Evolutionary conservation across 2,113 vertebrate genomes (phyloP), one percentile per base, ranked within the genome.

Genomic region (Cebus imitator): DNA sequence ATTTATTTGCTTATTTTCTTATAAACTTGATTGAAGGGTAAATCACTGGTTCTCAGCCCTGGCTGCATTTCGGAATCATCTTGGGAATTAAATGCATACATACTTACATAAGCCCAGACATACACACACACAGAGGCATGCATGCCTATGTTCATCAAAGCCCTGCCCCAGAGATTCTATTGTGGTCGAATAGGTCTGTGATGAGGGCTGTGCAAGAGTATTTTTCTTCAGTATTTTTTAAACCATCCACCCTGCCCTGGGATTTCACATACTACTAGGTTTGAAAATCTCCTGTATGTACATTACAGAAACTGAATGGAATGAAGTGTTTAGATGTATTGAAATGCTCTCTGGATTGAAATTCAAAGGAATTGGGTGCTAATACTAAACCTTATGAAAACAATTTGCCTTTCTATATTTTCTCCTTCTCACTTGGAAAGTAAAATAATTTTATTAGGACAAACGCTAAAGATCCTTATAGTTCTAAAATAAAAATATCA

Each of bases 201-300:
- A 17, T 94, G 57, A 4, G 18, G 3, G 11, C 17, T 87, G 3
- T 23, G 16, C 5, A 35, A 73, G 1, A 84, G 6, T 81, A n/a
- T 45, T 81, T 90, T 80, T 87, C 25, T 43, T 40, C 20, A 21
- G 20, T 73, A 11, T 32, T 92, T 30, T 92, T 70, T 57, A 40
- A 37, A 5, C 10, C 0, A 23, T 87, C 57, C 8, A 72, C 3
- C 0, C 16, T 25, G 0, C 1, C 6, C 7, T 21, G 0, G 45
- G 18, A 73, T n/a, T 92, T 70, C 82, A 8, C 10, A 25, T 70
- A 13, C 3, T 48, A 52, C 3, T 21, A 48, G 1, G 17, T 66
- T 86, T 35, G 37, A 75, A 82, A 80, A 79, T 3, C 6, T 45
- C 8, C 4, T 76, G 0, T 72, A 32, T 64, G n/a, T 61, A 43